A percentile compares a stretch with the other conserved stretches of the same genome.
Conservation (phyloP, 35 echinoderm and acorn worm species). For the Lytechinus variegatus region DNA sequence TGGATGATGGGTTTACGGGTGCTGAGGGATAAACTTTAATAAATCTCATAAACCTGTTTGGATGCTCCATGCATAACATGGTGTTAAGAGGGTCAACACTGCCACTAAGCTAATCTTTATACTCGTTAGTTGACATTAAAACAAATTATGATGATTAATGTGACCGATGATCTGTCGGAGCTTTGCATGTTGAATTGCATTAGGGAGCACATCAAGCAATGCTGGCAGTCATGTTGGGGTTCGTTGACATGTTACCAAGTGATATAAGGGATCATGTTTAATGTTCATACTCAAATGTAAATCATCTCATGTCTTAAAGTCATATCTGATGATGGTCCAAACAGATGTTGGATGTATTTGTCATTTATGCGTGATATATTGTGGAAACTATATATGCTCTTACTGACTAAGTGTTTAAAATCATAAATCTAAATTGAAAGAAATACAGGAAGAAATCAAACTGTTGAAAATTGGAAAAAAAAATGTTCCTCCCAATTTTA, state of each 20-base stretch:
- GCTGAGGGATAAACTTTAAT: constrained; percentile 14
- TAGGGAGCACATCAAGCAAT: background rate
- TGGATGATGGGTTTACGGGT: constrained; percentile 6
- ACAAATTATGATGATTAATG: constrained; percentile 20
- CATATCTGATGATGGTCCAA: background rate
- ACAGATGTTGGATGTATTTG: background rate
- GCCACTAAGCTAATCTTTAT: background rate
- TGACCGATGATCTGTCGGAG: background rate
- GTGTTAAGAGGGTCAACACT: background rate
- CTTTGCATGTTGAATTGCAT: background rate
- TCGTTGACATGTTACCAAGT: background rate
- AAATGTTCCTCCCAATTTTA: background rate
- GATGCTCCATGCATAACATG: background rate
- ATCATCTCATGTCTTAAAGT: background rate
- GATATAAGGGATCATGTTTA: background rate
- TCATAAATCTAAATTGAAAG: background rate
- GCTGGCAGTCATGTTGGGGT: background rate
- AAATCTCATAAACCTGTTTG: constrained; percentile 16
- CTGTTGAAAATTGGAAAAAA: background rate
- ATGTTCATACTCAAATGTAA: background rate
- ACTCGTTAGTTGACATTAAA: background rate
- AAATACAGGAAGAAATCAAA: background rate
- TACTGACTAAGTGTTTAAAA: background rate
- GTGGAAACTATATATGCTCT: background rate
- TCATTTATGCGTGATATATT: background rate